These are phyloP conservation scores for Cathartes aura DNA, from an alignment of 2,113 vertebrate species.

Conservation along the genomic window DNA sequence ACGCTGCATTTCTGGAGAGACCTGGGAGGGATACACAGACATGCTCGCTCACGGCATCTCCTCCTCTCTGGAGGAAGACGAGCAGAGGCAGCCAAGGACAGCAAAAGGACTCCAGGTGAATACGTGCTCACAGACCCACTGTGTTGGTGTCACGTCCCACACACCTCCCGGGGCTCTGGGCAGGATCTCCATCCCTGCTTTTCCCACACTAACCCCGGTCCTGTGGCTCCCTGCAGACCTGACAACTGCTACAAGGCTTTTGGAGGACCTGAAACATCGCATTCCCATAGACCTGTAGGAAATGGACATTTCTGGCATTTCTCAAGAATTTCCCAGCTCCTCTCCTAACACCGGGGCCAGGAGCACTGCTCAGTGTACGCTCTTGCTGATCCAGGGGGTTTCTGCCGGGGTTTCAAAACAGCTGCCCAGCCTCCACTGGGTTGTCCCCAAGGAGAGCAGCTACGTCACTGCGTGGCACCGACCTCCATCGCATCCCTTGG, in stretches of 20 bases:
- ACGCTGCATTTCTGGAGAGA: constrained; percentile 85
- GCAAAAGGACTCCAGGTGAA: neutral
- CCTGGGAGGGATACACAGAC: constrained; percentile 65
- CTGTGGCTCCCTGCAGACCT: neutral
- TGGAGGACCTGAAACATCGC: neutral
- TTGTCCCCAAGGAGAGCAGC: neutral
- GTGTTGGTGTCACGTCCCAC: neutral
- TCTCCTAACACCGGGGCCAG: neutral
- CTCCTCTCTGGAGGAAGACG: accelerated
- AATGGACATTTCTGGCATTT: neutral
- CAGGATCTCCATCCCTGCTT: neutral
- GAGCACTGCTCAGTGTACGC: neutral
- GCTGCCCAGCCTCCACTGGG: neutral
- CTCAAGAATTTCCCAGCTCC: neutral
- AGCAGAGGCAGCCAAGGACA: neutral
- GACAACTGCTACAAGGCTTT: neutral
- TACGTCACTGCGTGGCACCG: too few relatives aligned
- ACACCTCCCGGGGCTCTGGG: neutral
- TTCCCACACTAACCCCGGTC: accelerated
- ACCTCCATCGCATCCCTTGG: neutral
- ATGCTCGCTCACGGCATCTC: accelerated
- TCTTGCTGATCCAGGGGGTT: neutral
- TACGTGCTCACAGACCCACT: accelerated
- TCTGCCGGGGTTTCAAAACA: neutral
- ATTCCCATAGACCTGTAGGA: neutral